Base-by-base conservation (phyloP, 1,140 invertebrate genomes). In the Thaumetopoea pityocampa region DNA sequence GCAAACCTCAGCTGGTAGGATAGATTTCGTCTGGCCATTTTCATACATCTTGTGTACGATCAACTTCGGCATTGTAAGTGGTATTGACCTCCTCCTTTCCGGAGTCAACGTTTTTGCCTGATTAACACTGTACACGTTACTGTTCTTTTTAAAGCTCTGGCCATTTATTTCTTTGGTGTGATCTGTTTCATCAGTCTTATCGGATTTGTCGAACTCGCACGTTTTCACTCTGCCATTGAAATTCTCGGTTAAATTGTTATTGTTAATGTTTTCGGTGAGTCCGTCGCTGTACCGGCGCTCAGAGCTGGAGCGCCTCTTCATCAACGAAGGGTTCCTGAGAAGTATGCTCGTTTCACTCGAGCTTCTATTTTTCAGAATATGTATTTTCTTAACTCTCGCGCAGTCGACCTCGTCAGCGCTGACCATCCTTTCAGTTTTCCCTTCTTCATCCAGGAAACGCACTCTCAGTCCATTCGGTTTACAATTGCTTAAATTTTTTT, bases 331-430 rank as follows among this genome's bases (percentile, higher is more conserved):
- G 20, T 84, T 80, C 26, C 83, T 67, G 7, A 86, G 47, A 7
- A 85, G 53, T 28, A 86, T 72, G 48, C 82, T 86, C 16, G 83
- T 85, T 40, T 85, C 85, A 38, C 85, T 86, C 7, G 81, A 86
- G 45, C 82, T 82, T 40, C 85, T 77, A 41, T 81, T 85, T 30
- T 85, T 86, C 3, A 85, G 59, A 23, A 86, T 76, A 56, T 86
- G 83, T 42, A 86, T 72, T 52, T 86, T 86, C 41, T 80, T 81
- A 11, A 85, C 73, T 8, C 73, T 61, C 7, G 70, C 57, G 17
- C 51, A 62, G 53, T 85, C 85, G 4, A 83, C 73, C 44, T 81
- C 78, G 48, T 86, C 83, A 8, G 82, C 60, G 35, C 69, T 84
- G 9, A 85, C 74, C 23, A 71, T 85, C 33, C 83, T 70, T 47